Conservation (phyloP, 1,140 invertebrate species). For the Paraescarpia echinospica region DNA sequence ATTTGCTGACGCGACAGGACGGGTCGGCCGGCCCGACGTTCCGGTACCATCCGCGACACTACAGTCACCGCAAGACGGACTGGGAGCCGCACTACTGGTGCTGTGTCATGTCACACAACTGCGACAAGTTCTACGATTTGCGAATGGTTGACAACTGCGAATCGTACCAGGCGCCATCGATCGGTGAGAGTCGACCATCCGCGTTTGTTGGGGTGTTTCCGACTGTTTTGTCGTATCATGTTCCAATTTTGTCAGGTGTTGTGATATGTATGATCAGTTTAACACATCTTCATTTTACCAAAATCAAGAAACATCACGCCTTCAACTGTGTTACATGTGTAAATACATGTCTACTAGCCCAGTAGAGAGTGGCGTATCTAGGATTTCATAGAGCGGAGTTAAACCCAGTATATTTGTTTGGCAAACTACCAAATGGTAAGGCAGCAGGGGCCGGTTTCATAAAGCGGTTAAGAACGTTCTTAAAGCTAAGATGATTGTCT, state of each 20-base stretch:
- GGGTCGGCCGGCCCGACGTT: background rate
- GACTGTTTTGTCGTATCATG: background rate
- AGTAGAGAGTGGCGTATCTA: no score
- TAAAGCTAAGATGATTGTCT: no score
- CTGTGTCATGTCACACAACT: conserved; percentile 24
- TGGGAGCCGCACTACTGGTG: conserved; percentile 24
- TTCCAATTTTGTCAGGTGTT: background rate
- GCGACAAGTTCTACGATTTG: conserved; percentile 23
- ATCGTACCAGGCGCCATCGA: conserved; percentile 9
- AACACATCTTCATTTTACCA: background rate
- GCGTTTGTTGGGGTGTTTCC: no score
- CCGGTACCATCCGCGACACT: background rate
- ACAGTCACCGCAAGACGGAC: conserved; percentile 8
- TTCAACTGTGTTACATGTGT: background rate
- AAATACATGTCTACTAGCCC: no score
- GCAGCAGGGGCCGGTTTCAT: no score
- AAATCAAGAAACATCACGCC: background rate
- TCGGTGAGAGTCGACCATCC: background rate
- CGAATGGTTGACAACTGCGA: conserved; percentile 13
- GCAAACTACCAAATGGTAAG: no score
- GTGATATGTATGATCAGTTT: background rate
- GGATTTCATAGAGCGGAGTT: no score
- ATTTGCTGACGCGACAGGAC: background rate
- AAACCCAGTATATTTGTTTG: no score
- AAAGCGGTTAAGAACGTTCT: no score